Percentiles rank a stretch among this genome's conserved stretches.
phyloP scores from a whole-genome alignment of 1,140 invertebrate species.

The Holotrichia oblita region DNA sequence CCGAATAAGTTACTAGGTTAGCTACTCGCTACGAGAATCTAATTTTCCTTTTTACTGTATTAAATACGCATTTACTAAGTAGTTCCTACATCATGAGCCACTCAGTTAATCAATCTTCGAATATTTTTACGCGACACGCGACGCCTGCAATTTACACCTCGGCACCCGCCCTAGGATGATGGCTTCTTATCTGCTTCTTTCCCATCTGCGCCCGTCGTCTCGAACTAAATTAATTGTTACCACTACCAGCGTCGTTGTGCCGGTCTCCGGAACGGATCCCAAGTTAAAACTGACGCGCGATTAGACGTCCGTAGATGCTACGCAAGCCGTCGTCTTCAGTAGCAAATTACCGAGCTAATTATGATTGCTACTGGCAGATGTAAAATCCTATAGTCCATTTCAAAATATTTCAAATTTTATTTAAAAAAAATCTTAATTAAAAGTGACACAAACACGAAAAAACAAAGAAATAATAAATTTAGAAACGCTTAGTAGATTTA shows the following conservation, averaged over 20 bases:
- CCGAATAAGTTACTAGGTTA: too few relatives aligned
- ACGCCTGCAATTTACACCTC: background rate
- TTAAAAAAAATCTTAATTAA: too few relatives aligned
- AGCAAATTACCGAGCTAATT: conserved; percentile 51
- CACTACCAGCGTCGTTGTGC: background rate
- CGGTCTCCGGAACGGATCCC: background rate
- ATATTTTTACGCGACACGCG: background rate
- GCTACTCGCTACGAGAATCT: too few relatives aligned
- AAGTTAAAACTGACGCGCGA: background rate
- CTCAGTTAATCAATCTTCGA: conserved; percentile 1
- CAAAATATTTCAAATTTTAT: too few relatives aligned
- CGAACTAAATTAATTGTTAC: conserved; percentile 34
- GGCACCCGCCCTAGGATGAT: background rate
- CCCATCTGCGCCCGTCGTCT: background rate
- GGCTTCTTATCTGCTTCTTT: background rate
- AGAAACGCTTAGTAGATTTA: too few relatives aligned
- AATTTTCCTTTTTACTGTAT: background rate
- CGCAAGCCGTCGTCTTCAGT: background rate
- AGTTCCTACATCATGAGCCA: background rate
- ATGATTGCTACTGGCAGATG: conserved; percentile 50
- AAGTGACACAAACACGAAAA: too few relatives aligned
- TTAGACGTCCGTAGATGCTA: conserved; percentile 40
- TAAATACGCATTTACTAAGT: background rate
- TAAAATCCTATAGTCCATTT: conserved; percentile 40
- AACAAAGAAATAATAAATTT: too few relatives aligned